Evolutionary conservation across 2,888 invertebrate species (phyloP), one percentile per base, ranked within the genome.

Genomic region (Tigriopus californicus): DNA sequence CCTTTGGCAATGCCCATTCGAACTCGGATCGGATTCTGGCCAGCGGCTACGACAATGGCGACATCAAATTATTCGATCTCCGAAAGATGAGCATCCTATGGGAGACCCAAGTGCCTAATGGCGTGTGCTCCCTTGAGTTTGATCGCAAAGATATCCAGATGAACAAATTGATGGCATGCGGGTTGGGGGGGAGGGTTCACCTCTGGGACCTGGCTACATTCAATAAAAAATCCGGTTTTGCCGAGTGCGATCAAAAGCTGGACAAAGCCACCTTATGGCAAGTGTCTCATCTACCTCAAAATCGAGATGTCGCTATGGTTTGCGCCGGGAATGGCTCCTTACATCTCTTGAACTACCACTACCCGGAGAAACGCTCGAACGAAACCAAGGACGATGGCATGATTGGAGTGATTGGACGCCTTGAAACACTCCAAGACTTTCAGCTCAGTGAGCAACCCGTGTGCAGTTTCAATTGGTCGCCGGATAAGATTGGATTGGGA

Each of bases 1-100:
- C 83, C 1, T 92, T 95, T 68, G 94, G 78, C 75, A 85, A 94
- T 73, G 84, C 90, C 0, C 88, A 82, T 72, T 89, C 85, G 69
- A 80, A 83, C 51, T 78, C 83, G 33, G 92, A 95, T 66, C 77
- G 94, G 60, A 77, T 85, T 60, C 81, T 95, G 0, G 84, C 82
- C 25, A 87, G 92, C 11, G 95, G 95, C 1, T 95, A 92, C 67
- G 94, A 95, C 68, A 95, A 95, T 70, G 95, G 95, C 0, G 95
- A 95, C 68, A 72, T 95, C 1, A 95, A 94, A 72, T 78, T 95
- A 73, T 94, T 89, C 69, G 92, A 95, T 70, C 74, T 95, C 13
- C 78, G 83, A 61, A 80, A 80, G 5, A 85, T 92, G 82, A 75
- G 80, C 0, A 72, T 91, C 0, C 75, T 81, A 67, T 95, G 92